Evolutionary conservation across 2,888 invertebrate species (phyloP), one percentile per base, ranked within the genome.

Genomic region (Torymus auratus): DNA sequence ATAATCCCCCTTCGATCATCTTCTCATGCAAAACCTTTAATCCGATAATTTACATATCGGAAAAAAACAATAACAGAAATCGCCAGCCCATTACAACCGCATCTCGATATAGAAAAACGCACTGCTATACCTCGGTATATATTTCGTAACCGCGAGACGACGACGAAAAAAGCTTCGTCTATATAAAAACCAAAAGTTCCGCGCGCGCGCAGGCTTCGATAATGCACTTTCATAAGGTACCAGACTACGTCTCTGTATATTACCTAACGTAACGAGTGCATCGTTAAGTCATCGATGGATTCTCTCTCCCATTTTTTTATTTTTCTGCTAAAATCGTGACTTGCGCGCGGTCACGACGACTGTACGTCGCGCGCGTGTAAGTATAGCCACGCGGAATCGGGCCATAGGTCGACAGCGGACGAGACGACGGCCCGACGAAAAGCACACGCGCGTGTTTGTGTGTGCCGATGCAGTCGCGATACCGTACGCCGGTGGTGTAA

Each of bases 341-440:
- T 28, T 28, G 17, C 3, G 17, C 2, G 15, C 52, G 13, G 15
- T 2, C 52, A 11, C 58, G 28, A 12, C n/a, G 7, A 20, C 13
- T n/a, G 17, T 23, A 15, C 20, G 3, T 28, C 17, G 71, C 53
- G 52, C 20, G 20, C 10, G 61, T 23, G 23, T 61, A 62, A 72
- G 69, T 70, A 70, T 64, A 73, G 73, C 28, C 55, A 13, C 64
- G 23, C 15, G 65, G 65, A 74, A 74, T 74, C 65, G 65, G 74
- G 74, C 65, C 74, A 74, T 64, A 74, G 73, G 73, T 74, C 65
- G 73, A 62, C 11, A 15, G 50, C 13, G n/a, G 41, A 17, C 11
- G 14, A 2, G 41, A 3, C 2, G 14, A 15, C 58, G 17, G 14
- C 23, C 14, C 53, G 53, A 20, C 17, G 7, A 12, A 23, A 5